Base-by-base conservation (phyloP, 2,113 vertebrate species). In the Clarias gariepinus region DNA sequence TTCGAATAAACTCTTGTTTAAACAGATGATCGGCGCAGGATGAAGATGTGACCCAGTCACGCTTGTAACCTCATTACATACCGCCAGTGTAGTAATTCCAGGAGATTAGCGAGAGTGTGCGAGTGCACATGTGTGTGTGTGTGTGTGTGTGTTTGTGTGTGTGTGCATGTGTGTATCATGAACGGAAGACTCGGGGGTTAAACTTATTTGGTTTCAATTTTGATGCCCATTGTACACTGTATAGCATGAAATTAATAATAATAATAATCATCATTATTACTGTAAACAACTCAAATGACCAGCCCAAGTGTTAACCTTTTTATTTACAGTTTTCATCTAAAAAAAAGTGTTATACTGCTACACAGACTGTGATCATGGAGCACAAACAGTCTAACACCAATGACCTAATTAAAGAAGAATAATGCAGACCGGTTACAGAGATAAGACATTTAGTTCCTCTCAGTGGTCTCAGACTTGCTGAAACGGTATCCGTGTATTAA, bases 1-100 rank as follows among this genome's bases (percentile, higher is more conserved):
- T 36, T 63, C 41, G 10, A 58, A 71, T 73, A 71, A 73, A 83
- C 82, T 83, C 68, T 8, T 83, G 82, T 83, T 69, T 58, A 83
- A 83, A 83, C 82, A 83, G 82, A 73, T 33, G 47, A 83, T 36
- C 64, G 23, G 66, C 25, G 66, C 11, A 52, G 82, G 82, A 71
- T 83, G 64, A 83, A 73, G 82, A 28, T 58, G 30, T 28, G 53
- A 73, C 68, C 66, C 66, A 55, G 52, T 30, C 21, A 3, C 66
- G 73, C 82, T 57, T 2, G 3, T 71, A 73, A 83, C 82, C 82
- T 83, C 82, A 83, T 83, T 83, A 83, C 82, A 83, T 47, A 33
- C 36, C 82, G 52, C 81, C 78, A 83, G 78, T 80, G 28, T 52
- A 60, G 33, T 60, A 30, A 73, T 81, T 81, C 58, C 78, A 61